Conservation (phyloP, 2,797 vertebrate species). For the Sebastes kiyomatsui region DNA sequence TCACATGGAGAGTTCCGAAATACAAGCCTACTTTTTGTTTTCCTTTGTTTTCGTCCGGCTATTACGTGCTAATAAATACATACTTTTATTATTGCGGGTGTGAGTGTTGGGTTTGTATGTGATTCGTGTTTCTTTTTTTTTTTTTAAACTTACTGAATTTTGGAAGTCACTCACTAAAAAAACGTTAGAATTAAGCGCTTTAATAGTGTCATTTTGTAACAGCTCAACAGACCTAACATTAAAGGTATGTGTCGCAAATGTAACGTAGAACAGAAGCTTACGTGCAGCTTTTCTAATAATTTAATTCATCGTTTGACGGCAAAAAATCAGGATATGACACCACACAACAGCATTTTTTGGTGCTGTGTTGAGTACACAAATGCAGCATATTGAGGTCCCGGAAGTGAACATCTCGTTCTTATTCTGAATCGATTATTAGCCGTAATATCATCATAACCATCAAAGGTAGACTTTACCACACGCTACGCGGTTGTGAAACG, state of each 20-base stretch:
- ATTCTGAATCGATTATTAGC: no score
- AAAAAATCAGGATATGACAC: background rate
- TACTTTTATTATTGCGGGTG: accelerated
- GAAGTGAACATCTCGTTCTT: background rate
- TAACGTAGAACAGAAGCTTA: background rate
- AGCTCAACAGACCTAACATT: background rate
- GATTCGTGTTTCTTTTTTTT: no score
- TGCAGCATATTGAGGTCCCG: background rate
- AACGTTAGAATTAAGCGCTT: background rate
- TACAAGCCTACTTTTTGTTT: accelerated
- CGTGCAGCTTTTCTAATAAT: accelerated
- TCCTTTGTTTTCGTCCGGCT: accelerated
- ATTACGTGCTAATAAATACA: no score
- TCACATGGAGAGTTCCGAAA: background rate
- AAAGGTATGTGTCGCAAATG: background rate
- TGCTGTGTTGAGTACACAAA: background rate
- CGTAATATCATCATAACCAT: background rate
- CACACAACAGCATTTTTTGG: no score
- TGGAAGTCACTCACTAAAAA: background rate
- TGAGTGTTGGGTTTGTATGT: no score
- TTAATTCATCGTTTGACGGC: background rate
- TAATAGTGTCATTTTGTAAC: background rate
- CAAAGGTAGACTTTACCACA: background rate
- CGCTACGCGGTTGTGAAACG: no score
- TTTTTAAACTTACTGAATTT: background rate